Base-by-base conservation (phyloP, 2,797 vertebrate species). In the Vespertilio murinus region DNA sequence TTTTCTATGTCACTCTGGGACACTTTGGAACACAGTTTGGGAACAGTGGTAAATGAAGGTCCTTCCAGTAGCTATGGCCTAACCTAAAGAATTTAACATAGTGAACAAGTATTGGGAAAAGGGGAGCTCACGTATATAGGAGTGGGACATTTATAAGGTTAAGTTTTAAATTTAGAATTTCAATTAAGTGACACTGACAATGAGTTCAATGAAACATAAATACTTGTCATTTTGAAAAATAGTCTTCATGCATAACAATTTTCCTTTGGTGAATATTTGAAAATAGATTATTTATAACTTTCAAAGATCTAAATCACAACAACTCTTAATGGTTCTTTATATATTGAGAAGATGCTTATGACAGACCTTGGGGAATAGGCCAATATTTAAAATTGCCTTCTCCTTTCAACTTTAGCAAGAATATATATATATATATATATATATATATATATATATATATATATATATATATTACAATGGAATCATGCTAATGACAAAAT, bases 91-190 rank as follows among this genome's bases (percentile, higher is more conserved):
- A 42, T 18, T 59, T 3, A 92, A 33, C 35, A 5, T 5, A n/a
- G 18, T 4, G n/a, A 80, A n/a, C 20, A 77, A n/a, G 20, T 49
- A 18, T 0, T 25, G 49, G n/a, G n/a, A 22, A n/a, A 52, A 69
- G 56, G 54, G 30, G 18, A 73, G 10, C 54, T 52, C 45, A n/a
- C 40, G 6, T 1, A 0, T 6, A 23, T 11, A n/a, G 2, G 20
- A 94, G 84, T 5, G 45, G 25, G 14, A 87, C 84, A 33, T 81
- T 47, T n/a, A 14, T 28, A 49, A 52, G 38, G 3, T 23, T 28
- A 56, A 91, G 81, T 54, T 86, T 93, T 93, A 81, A 35, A 74
- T 78, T 81, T 33, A 73, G 56, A 78, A 92, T 95, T 88, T 56
- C 78, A 93, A 33, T 56, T 25, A 71, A 42, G 92, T 23, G 38